Evolutionary conservation across 2,113 vertebrate species (phyloP), one percentile per base, ranked within the genome.

Genomic region (Physeter macrocephalus): DNA sequence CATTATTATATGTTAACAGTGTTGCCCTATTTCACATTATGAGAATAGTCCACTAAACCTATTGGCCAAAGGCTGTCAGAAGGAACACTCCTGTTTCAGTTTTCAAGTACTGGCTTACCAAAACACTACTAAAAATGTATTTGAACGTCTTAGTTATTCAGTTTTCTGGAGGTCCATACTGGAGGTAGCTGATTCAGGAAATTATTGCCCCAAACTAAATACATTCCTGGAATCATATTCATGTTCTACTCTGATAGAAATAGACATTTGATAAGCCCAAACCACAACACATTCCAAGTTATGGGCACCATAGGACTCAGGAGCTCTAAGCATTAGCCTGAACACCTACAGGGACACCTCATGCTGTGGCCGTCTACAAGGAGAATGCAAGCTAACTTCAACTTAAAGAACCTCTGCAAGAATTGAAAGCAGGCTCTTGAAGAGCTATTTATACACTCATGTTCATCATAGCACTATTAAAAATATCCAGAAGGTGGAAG

Each of bases 261-360:
- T 6, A 71, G 21, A 4, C 36, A 75, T 12, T 0, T 84, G 57
- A 41, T 62, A 78, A 88, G 39, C 12, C 6, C 34, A 90, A 54
- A 75, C 13, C 5, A 71, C 14, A 83, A n/a, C 75, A 25, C 34
- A 52, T 20, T 27, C 23, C 46, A 23, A 43, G 41, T 1, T 6
- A 52, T 0, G 5, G 41, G 59, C 2, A 36, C 3, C 12, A 72
- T 0, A 78, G 61, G 39, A 25, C 39, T 15, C 8, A 3, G 61
- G 34, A 43, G 43, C n/a, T 80, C 20, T 12, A 66, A 71, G 41
- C 5, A 41, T 46, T 39, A 59, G 43, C 27, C 54, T 27, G 13
- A 77, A 61, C 1, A 25, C 34, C 36, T 13, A 0, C 23, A 13
- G 8, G 25, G 7, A n/a, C 4, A 41, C 15, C 46, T n/a, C 5